Evolutionary conservation across 2,888 invertebrate species (phyloP), one percentile per base, ranked within the genome.

Genomic region (Melanophora roralis): DNA sequence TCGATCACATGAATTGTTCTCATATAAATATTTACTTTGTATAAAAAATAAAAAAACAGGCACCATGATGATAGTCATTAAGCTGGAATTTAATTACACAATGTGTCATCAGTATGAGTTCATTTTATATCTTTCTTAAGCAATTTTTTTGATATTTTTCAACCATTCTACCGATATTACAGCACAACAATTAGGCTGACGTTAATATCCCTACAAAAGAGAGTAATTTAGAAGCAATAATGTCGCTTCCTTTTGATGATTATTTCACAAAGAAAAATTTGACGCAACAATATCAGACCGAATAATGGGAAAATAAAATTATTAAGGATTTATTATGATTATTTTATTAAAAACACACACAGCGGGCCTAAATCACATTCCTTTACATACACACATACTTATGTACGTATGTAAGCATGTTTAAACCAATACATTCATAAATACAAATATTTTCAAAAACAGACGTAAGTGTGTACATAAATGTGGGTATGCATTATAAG

Each of bases 321-420:
- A 88, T 88, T 89, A 89, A 86, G 88, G 88, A 88, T 87, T 88
- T 89, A 89, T 88, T 88, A 88, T 88, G 86, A 89, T 89, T 89
- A 88, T 89, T 87, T 87, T 88, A 89, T 89, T 89, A 87, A 85
- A 88, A 84, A 85, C 85, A 85, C 86, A 85, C 85, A 85, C 86
- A 86, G 86, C 88, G 59, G 69, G 68, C 62, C 69, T 80, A 72
- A 62, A 45, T 34, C 40, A 72, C 34, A 36, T 72, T 38, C 6
- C 19, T 40, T 16, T 32, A 59, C 38, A 59, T 19, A 34, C 8
- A 57, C 23, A 65, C 3, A 68, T 36, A 47, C 11, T 53, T 45
- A 12, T 49, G 40, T 51, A 3, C 5, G 11, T 45, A 34, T 62
- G 43, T 40, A 59, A n/a, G 34, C 19, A 57, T 36, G 21, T 59